phyloP scores from a whole-genome alignment of 2,888 invertebrate genomes.

The Drosophila tanythrix region DNA sequence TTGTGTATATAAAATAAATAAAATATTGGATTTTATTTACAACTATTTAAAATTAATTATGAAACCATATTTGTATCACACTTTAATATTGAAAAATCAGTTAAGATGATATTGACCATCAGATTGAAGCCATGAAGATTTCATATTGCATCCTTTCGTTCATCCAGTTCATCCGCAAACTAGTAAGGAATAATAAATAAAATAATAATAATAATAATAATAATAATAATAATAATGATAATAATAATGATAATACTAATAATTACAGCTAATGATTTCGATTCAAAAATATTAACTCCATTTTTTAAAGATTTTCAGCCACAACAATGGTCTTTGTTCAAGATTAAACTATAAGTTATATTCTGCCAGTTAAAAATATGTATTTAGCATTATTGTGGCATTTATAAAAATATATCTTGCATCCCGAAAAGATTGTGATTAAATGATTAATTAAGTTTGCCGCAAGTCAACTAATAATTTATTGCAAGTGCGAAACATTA shows the following conservation, averaged over 20 bases:
- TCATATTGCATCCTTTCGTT: neutral
- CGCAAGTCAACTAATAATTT: neutral
- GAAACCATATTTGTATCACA: accelerated
- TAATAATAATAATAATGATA: no score
- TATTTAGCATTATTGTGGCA: neutral
- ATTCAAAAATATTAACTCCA: neutral
- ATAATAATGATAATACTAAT: no score
- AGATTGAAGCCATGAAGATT: neutral
- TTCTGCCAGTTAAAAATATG: neutral
- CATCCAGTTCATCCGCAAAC: neutral
- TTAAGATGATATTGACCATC: neutral
- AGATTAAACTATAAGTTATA: neutral
- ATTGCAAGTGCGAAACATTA: neutral
- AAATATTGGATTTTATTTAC: neutral
- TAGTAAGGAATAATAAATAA: no score
- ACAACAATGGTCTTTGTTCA: neutral
- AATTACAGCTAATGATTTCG: neutral
- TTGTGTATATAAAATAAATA: neutral
- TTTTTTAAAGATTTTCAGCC: neutral
- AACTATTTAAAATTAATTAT: neutral
- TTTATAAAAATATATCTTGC: neutral
- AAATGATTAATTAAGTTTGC: neutral
- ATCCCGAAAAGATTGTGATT: neutral
- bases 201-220: neutral
- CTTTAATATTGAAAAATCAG: neutral